Evolutionary conservation across 2,797 vertebrate species (phyloP).

Genomic region (Myotis findleyi): DNA sequence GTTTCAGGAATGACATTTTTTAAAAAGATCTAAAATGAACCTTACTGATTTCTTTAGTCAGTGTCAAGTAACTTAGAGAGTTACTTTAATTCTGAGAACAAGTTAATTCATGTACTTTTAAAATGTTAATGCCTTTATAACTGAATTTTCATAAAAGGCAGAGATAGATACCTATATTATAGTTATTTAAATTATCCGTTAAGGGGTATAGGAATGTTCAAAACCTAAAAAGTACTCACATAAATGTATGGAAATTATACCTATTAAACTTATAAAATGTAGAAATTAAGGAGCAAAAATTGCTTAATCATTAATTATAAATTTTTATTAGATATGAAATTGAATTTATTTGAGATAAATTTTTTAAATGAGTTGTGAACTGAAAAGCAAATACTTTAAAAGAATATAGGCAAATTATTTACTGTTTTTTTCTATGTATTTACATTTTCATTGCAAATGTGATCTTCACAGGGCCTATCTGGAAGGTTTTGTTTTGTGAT

Average conservation of each 20-base stretch:
- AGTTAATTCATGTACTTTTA: not conserved
- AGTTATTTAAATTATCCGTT: not conserved
- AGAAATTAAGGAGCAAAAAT: not conserved
- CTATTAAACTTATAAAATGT: not conserved
- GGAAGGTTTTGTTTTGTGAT: not conserved
- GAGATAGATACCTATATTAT: not conserved
- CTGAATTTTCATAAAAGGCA: not conserved
- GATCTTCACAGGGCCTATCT: not conserved
- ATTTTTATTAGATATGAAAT: not conserved
- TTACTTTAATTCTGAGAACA: constrained; percentile 14
- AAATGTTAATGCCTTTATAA: constrained; percentile 26
- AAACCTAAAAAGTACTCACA: not conserved
- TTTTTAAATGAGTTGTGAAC: not conserved
- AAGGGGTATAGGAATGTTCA: not conserved
- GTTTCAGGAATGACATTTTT: not conserved
- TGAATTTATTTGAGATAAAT: not conserved
- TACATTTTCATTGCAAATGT: not conserved
- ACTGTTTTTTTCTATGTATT: not conserved
- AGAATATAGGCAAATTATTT: not conserved
- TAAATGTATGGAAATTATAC: not conserved
- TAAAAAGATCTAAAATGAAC: not conserved
- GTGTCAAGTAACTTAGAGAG: not conserved
- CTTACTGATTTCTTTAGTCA: not conserved
- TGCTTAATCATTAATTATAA: not conserved
- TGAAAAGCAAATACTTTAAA: not conserved